Conservation (phyloP, 2,797 vertebrate species). For the Poecilia gillii region DNA sequence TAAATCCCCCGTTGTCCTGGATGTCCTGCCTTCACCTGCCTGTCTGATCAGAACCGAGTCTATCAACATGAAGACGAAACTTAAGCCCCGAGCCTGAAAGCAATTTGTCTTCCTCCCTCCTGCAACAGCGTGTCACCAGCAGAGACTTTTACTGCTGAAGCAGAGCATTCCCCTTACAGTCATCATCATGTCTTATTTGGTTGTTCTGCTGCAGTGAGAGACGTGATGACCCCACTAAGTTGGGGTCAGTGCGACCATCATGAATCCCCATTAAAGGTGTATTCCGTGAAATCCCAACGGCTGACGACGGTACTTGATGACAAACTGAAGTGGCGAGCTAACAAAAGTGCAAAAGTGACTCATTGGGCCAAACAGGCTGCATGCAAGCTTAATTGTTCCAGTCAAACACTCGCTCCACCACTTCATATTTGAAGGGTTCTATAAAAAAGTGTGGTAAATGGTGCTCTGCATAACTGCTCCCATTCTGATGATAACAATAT, state of each 20-base stretch:
- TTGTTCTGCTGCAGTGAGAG: neutral
- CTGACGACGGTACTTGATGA: neutral
- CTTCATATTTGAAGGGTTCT: neutral
- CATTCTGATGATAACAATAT: neutral
- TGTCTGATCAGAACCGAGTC: conserved; percentile 29
- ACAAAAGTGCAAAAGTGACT: neutral
- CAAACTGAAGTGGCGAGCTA: neutral
- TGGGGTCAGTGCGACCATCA: conserved; percentile 24
- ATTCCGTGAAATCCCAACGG: neutral
- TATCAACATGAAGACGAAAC: conserved; percentile 31
- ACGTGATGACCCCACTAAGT: conserved; percentile 36
- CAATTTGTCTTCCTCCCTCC: neutral
- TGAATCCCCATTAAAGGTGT: conserved; percentile 31
- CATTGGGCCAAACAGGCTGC: neutral
- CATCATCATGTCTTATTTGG: neutral
- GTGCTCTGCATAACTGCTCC: neutral
- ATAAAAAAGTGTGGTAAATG: neutral
- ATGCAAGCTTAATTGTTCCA: neutral
- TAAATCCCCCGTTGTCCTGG: conserved; percentile 21
- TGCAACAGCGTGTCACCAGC: conserved; percentile 10
- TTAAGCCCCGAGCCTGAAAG: conserved; percentile 23
- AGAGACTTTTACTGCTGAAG: neutral
- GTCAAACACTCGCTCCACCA: neutral
- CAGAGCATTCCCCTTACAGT: conserved; percentile 21
- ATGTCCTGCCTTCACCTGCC: neutral